Conservation (phyloP, 2,888 invertebrate species). For the Conus canariensis region DNA sequence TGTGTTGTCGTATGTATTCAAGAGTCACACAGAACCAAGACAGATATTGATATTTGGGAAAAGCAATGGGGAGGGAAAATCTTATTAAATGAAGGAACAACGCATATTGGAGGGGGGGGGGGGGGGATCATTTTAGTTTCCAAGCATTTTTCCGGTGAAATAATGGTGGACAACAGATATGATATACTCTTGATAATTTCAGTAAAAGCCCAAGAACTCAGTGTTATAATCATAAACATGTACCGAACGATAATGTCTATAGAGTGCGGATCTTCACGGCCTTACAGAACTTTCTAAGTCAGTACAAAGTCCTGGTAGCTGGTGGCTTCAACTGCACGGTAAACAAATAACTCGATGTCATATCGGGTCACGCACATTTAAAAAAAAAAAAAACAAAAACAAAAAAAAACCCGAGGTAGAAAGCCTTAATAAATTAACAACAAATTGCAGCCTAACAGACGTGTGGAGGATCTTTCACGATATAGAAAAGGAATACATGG, state of each 20-base stretch:
- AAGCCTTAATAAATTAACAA: neutral
- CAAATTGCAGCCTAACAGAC: neutral
- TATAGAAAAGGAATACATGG: neutral
- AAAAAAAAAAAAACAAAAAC: no score
- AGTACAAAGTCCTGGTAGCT: no score
- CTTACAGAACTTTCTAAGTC: neutral
- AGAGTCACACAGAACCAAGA: no score
- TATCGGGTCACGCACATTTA: neutral
- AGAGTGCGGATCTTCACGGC: neutral
- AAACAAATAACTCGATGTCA: neutral
- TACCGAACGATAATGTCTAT: neutral
- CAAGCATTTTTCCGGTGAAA: neutral
- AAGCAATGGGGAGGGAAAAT: conserved; percentile 6
- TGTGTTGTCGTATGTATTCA: no score
- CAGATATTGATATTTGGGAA: neutral
- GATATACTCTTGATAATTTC: neutral
- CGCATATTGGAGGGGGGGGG: neutral
- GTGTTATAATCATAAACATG: neutral
- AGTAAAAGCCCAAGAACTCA: neutral
- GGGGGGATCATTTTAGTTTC: neutral
- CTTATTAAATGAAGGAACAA: neutral
- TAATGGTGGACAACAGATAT: neutral
- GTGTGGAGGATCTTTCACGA: neutral
- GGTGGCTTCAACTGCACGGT: neutral
- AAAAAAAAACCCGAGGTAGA: neutral